A percentile compares a stretch with the other conserved stretches of the same genome.
Conservation (phyloP, 2,888 invertebrate genomes). For the Pristionchus maxplancki region DNA sequence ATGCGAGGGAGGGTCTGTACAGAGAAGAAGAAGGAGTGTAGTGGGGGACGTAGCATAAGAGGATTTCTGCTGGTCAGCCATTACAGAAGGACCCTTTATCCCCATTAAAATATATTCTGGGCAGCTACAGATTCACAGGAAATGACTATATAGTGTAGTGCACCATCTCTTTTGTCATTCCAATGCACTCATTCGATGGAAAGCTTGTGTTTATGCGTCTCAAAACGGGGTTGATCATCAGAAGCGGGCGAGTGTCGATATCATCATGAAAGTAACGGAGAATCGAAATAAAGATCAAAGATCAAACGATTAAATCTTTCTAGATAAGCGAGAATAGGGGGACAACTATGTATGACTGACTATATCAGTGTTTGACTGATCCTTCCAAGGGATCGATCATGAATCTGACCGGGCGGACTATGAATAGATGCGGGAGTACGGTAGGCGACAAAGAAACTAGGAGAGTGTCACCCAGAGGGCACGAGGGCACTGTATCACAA, state of each 20-base stretch:
- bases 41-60: neutral
- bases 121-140: neutral
- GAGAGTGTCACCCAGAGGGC: slow-evolving; percentile 2
- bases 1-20: neutral
- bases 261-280: neutral
- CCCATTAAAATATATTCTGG: neutral
- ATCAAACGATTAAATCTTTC: neutral
- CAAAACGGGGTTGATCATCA: neutral
- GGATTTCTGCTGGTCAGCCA: neutral
- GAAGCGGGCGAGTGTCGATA: neutral
- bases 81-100: neutral
- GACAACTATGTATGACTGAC: slow-evolving; percentile 7
- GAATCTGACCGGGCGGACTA: slow-evolving; percentile 17
- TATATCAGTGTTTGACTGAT: slow-evolving; percentile 31
- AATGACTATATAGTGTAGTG: neutral
- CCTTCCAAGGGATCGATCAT: slow-evolving; percentile 32
- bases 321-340: neutral
- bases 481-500: slow-evolving; percentile 22
- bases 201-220: slow-evolving; percentile 13
- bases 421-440: slow-evolving; percentile 21
- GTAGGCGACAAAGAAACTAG: neutral
- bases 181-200: neutral
- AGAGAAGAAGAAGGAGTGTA: neutral
- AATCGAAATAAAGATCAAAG: neutral
- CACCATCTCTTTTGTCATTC: neutral